Conservation (phyloP, 1,140 invertebrate species). For the Drosophila arizonae region DNA sequence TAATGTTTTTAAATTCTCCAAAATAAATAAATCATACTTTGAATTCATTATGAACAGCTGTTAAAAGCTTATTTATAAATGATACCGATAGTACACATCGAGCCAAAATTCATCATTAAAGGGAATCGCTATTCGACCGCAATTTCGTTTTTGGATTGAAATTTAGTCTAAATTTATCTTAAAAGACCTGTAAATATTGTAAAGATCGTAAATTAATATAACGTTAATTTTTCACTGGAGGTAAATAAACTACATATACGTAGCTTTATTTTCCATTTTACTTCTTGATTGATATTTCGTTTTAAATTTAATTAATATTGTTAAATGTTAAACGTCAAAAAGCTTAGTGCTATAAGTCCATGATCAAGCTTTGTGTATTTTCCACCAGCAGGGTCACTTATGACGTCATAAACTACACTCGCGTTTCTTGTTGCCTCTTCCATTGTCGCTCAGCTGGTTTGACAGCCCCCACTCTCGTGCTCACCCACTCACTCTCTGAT, state of each 20-base stretch:
- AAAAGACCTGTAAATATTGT: too few relatives aligned
- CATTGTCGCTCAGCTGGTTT: conserved; percentile 50
- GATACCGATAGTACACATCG: too few relatives aligned
- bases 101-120: too few relatives aligned
- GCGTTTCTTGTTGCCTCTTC: conserved; percentile 20
- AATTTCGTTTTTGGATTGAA: background rate
- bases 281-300: background rate
- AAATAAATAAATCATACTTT: too few relatives aligned
- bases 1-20: too few relatives aligned
- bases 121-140: background rate
- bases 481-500: conserved; percentile 22
- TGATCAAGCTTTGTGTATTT: conserved; percentile 26
- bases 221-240: too few relatives aligned
- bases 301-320: background rate
- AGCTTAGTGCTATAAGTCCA: conserved; percentile 31
- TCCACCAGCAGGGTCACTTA: conserved; percentile 33
- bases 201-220: too few relatives aligned
- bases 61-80: too few relatives aligned
- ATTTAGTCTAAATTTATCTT: too few relatives aligned
- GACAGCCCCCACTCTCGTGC: conserved; percentile 26
- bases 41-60: too few relatives aligned
- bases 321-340: background rate
- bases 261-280: background rate
- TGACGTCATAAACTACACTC: conserved; percentile 31
- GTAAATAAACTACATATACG: too few relatives aligned